Conservation (phyloP, 1,140 invertebrate genomes). For the Drosophila pruinosa region DNA sequence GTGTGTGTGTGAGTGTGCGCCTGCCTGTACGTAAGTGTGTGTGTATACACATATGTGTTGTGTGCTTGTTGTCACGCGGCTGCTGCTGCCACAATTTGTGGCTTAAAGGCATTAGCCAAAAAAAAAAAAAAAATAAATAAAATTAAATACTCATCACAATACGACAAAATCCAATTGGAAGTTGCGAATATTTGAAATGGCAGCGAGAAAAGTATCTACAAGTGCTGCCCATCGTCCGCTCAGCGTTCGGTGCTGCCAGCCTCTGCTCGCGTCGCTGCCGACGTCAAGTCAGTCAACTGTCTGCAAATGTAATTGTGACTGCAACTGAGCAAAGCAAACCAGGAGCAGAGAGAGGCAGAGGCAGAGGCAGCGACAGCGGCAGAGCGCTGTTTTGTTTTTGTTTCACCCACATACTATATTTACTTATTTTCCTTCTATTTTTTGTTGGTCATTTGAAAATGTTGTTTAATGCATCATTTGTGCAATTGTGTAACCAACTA, state of each 20-base stretch:
- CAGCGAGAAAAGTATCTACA: slow-evolving; percentile 51
- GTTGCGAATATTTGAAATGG: slow-evolving; percentile 11
- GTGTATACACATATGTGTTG: slow-evolving; percentile 45
- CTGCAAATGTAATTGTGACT: slow-evolving; percentile 9
- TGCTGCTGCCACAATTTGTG: slow-evolving; percentile 29
- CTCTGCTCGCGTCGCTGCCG: neutral
- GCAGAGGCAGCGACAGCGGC: neutral
- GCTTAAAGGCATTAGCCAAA: too few species aligned
- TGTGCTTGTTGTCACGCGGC: slow-evolving; percentile 28
- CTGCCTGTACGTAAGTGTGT: slow-evolving; percentile 19
- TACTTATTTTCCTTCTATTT: neutral
- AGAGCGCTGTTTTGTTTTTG: neutral
- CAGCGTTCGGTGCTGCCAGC: neutral
- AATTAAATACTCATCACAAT: neutral
- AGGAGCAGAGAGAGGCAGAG: neutral
- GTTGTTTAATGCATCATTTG: slow-evolving; percentile 23
- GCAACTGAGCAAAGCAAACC: slow-evolving; percentile 3
- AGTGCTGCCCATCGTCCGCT: slow-evolving; percentile 32
- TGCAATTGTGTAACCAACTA: slow-evolving; percentile 36
- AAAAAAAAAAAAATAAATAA: too few species aligned
- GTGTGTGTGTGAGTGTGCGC: slow-evolving; percentile 11
- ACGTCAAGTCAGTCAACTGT: neutral
- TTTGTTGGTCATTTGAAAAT: slow-evolving; percentile 7
- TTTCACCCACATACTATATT: neutral
- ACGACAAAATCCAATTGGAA: slow-evolving; percentile 15